Evolutionary conservation across 2,113 vertebrate species (phyloP), one percentile per base, ranked within the genome.

Genomic region (Sylvia atricapilla): DNA sequence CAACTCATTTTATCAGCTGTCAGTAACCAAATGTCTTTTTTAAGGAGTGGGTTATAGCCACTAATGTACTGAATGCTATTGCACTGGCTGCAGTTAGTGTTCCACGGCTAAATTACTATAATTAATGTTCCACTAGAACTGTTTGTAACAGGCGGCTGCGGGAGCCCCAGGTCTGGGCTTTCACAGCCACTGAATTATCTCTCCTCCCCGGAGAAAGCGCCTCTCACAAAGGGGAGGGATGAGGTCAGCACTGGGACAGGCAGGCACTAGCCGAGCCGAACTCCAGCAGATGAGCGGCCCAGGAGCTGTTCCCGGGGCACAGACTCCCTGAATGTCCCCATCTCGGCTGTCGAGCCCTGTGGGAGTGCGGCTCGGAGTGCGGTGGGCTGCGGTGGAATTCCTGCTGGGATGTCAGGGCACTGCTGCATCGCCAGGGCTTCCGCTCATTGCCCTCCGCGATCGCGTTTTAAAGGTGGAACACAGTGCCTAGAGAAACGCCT

Each of bases 11-110:
- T 94, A 95, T 97, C 97, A 95, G 97, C 95, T 97, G 95, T 97
- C 96, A 96, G 95, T 95, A 92, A 90, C 93, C 93, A 95, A 96
- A 97, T 97, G 96, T 96, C 96, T 96, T 96, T 97, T 97, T 97
- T 96, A 97, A 97, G 96, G 95, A 97, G 96, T 97, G 84, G 95
- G 96, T 97, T 96, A 96, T 96, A 96, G 95, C 89, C 95, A 89
- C 94, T 96, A 97, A 97, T 97, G 96, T 96, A 96, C 95, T 95
- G 94, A 96, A 95, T 95, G 97, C 94, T 89, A 95, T 96, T 95
- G 94, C 91, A 91, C 90, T 94, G 96, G 95, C 94, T 95, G 95
- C 94, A 93, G 96, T 96, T 97, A 97, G 95, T 96, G 96, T 94
- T 96, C 96, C 95, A 94, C 90, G 7, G 96, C 94, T 96, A 97